Conservation (phyloP, 2,888 invertebrate species). For the Syrphus vitripennis region DNA sequence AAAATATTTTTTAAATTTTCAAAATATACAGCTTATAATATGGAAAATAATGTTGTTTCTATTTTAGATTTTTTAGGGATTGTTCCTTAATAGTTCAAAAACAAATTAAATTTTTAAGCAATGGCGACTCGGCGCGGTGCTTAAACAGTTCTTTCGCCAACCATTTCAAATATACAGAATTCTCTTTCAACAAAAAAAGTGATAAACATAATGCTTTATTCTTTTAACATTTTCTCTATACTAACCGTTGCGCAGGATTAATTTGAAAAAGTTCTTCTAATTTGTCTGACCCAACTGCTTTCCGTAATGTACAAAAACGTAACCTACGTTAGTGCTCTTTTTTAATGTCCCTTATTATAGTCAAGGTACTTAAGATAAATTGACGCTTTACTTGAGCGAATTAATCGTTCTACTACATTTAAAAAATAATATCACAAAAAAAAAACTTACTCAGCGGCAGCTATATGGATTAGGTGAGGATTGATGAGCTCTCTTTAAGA, state of each 20-base stretch:
- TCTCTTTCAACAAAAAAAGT: no score
- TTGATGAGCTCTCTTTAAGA: slow-evolving; percentile 1
- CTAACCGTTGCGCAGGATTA: not conserved
- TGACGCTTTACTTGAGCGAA: slow-evolving; percentile 2
- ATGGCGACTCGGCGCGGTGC: no score
- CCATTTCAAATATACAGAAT: no score
- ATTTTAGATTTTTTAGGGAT: no score
- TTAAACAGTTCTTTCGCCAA: no score
- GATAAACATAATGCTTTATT: no score
- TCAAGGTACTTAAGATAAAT: slow-evolving; percentile 27
- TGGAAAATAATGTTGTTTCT: no score
- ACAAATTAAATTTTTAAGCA: no score
- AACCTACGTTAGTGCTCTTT: slow-evolving; percentile 1
- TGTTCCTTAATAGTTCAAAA: no score
- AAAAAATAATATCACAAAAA: not conserved
- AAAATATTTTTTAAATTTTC: no score
- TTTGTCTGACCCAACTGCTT: not conserved
- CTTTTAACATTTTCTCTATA: not conserved
- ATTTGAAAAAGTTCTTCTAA: not conserved
- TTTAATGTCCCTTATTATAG: slow-evolving; percentile 30
- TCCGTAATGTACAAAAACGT: not conserved
- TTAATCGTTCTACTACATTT: not conserved
- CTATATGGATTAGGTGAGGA: not conserved
- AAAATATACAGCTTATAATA: no score
- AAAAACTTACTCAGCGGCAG: not conserved